Percentiles rank a stretch among this genome's conserved stretches.
Conservation (phyloP, 1,140 invertebrate genomes). For the roundworm (Caenorhabditis elegans) region WBcel235 BX284605.5:9144501-9145000, state of each 20-base stretch:
- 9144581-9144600: too few relatives aligned
- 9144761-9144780: conserved; percentile 35
- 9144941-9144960: conserved; percentile 81
- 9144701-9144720: neutral
- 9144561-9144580: neutral
- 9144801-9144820: conserved; percentile 82
- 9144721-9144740: neutral
- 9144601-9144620: too few relatives aligned
- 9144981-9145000: conserved; percentile 62
- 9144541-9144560: too few relatives aligned
- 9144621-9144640: too few relatives aligned
- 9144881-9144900: neutral
- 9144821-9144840: conserved; percentile 84
- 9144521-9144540: too few relatives aligned
- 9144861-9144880: neutral
- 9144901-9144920: conserved; percentile 72
- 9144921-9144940: conserved; percentile 81
- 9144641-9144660: too few relatives aligned
- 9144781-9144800: conserved; percentile 73
- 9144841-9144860: conserved; percentile 83
- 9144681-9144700: neutral
- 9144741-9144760: neutral
- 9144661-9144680: neutral
- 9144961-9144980: conserved; percentile 87
- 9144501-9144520: too few relatives aligned